These are phyloP conservation scores for Tetramorium parvispinum DNA, from an alignment of 1,140 invertebrate genomes.

Conservation along the genomic window DNA sequence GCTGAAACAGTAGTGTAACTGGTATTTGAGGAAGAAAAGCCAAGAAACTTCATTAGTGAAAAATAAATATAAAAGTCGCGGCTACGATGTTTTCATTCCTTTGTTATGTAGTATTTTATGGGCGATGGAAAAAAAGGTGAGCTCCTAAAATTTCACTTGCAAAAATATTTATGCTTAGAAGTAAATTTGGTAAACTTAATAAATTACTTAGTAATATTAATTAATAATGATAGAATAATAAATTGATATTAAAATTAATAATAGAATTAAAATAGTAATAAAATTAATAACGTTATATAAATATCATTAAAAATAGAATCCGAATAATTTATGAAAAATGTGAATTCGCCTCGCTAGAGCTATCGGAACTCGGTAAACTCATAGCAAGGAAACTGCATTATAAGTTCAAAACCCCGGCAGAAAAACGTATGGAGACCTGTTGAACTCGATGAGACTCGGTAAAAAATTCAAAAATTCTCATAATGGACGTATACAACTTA, in stretches of 20 bases:
- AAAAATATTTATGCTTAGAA: not conserved
- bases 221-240: not conserved
- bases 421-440: constrained; percentile 37
- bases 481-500: not conserved
- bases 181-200: not conserved
- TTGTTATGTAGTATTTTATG: not conserved
- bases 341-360: not conserved
- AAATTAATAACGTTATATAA: not conserved
- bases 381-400: constrained; percentile 18
- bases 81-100: not conserved
- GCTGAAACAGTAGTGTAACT: not conserved
- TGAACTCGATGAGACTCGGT: not conserved
- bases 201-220: not conserved
- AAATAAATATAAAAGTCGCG: constrained; percentile 17
- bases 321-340: constrained; percentile 1
- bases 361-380: not conserved
- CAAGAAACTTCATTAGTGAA: constrained; percentile 11
- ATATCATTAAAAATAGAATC: not conserved
- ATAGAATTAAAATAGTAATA: not conserved
- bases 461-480: not conserved
- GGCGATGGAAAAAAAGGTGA: not conserved
- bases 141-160: not conserved
- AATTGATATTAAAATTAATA: not conserved
- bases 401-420: not conserved
- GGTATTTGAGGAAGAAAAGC: not conserved